phyloP scores from a whole-genome alignment of 2,113 vertebrate species.

The Rhabdomys dilectus region DNA sequence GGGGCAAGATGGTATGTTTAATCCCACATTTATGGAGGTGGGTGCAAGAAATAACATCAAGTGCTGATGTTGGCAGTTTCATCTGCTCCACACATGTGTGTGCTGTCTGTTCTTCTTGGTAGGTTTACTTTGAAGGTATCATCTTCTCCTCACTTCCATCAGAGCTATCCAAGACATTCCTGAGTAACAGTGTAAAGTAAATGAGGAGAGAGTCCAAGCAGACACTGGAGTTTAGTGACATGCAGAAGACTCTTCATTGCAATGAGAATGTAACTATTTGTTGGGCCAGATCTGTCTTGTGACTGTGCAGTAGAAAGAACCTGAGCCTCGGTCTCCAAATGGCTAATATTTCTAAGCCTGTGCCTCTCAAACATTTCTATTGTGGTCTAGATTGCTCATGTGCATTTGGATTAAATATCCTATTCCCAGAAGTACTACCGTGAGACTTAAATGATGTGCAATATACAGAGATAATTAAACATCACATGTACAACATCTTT shows the following conservation, averaged over 20 bases:
- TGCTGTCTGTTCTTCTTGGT: slow-evolving; percentile 8
- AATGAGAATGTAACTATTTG: background rate
- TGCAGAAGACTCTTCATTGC: background rate
- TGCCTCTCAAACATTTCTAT: background rate
- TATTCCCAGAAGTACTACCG: background rate
- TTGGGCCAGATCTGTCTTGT: background rate
- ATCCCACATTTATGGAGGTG: slow-evolving; percentile 37
- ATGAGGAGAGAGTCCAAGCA: slow-evolving; percentile 22
- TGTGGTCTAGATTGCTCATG: background rate
- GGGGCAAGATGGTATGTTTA: slow-evolving; percentile 42
- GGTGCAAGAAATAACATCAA: background rate
- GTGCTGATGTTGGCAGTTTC: background rate
- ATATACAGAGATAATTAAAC: background rate
- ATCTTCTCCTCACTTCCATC: background rate
- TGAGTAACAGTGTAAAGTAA: background rate
- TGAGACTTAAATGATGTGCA: background rate
- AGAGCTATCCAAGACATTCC: slow-evolving; percentile 1
- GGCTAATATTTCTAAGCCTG: background rate
- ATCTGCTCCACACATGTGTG: background rate
- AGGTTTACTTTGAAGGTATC: background rate
- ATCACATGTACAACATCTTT: background rate
- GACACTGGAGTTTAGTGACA: background rate
- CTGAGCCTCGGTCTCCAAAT: background rate
- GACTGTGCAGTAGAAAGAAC: background rate
- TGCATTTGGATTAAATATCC: background rate